Evolutionary conservation across 1,140 invertebrate species (phyloP).

Genomic region (Caenorhabditis inopinata): DNA sequence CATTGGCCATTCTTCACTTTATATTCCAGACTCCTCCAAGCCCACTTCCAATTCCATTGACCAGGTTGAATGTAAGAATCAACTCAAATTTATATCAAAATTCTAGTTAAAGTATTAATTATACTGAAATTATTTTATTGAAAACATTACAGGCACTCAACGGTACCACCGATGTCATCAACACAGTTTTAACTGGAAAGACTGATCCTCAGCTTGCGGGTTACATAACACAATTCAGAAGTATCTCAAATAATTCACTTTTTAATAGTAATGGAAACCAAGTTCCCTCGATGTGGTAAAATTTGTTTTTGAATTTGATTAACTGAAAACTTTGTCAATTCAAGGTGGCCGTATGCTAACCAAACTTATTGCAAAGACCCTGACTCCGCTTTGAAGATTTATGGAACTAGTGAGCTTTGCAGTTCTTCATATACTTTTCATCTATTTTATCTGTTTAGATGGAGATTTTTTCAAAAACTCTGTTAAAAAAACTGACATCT

Average conservation of each 20-base stretch:
- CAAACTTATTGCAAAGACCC: slow-evolving; percentile 5
- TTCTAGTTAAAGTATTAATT: neutral
- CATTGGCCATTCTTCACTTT: slow-evolving; percentile 3
- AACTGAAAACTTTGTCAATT: neutral
- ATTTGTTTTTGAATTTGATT: neutral
- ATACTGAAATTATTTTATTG: too few species aligned
- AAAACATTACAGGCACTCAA: neutral
- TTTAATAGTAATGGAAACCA: neutral
- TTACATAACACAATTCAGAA: neutral
- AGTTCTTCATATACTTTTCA: neutral
- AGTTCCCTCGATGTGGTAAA: slow-evolving; percentile 8
- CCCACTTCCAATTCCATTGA: neutral
- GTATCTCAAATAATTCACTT: neutral
- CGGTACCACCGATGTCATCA: slow-evolving; percentile 22
- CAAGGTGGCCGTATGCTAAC: slow-evolving; percentile 19
- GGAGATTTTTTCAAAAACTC: slow-evolving; percentile 46
- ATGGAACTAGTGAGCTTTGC: slow-evolving; percentile 27
- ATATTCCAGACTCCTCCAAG: neutral
- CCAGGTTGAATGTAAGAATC: slow-evolving; percentile 24
- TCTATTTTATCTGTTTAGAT: slow-evolving; percentile 2
- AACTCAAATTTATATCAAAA: too few species aligned
- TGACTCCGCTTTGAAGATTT: neutral
- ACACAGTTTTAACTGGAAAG: slow-evolving; percentile 31
- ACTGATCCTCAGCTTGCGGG: neutral
- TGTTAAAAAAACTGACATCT: slow-evolving; percentile 9